These are phyloP conservation scores for Idaea dimidiata DNA, from an alignment of 2,888 invertebrate genomes.

Conservation along the genomic window DNA sequence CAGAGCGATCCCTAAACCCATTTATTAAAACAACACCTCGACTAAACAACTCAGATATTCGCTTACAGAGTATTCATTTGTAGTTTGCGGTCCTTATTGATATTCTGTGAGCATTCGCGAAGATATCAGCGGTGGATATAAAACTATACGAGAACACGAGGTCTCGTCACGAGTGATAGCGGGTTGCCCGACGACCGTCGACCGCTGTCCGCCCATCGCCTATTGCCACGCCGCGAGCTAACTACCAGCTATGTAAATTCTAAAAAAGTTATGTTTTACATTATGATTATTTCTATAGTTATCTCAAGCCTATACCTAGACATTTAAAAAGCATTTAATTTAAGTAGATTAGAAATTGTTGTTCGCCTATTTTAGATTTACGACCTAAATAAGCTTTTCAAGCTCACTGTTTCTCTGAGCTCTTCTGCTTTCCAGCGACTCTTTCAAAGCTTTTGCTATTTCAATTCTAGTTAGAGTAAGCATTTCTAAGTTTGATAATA, in stretches of 20 bases:
- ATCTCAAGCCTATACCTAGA: not conserved
- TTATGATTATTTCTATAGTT: not conserved
- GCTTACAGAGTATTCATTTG: slow-evolving; percentile 56
- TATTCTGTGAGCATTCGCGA: slow-evolving; percentile 57
- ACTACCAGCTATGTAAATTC: slow-evolving; percentile 4
- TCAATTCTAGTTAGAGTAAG: no score
- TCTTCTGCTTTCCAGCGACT: no score
- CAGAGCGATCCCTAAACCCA: slow-evolving; percentile 28
- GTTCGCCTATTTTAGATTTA: not conserved
- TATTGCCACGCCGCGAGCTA: slow-evolving; percentile 10
- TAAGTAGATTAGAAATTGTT: not conserved
- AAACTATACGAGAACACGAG: slow-evolving; percentile 50
- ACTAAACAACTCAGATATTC: slow-evolving; percentile 46
- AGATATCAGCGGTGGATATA: slow-evolving; percentile 65
- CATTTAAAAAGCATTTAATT: not conserved
- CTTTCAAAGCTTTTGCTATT: no score
- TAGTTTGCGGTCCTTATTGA: slow-evolving; percentile 61
- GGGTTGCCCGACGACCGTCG: slow-evolving; percentile 21
- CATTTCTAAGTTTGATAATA: no score
- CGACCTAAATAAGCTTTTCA: no score
- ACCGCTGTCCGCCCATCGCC: slow-evolving; percentile 14
- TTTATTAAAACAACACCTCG: slow-evolving; percentile 45
- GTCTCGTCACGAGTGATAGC: slow-evolving; percentile 37
- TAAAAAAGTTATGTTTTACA: not conserved
- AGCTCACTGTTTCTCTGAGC: no score